A percentile compares a stretch with the other conserved stretches of the same genome.
phyloP scores from a whole-genome alignment of 23 tunicate species.

The Styela clava region DNA sequence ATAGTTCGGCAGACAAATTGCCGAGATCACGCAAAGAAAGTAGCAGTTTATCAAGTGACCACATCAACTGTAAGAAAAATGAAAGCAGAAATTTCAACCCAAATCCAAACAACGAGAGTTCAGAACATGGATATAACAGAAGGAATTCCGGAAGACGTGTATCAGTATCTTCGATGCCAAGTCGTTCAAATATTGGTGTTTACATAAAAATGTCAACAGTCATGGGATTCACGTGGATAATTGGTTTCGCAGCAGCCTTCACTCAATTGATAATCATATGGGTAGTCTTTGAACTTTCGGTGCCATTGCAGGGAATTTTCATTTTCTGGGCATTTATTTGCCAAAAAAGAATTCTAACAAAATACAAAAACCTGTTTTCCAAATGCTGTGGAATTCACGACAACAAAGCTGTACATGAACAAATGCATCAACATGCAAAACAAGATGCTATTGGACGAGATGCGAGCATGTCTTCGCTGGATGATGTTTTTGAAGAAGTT shows the following conservation, averaged over 20 bases:
- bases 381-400: not conserved
- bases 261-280: conserved; percentile 46
- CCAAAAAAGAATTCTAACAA: conserved; percentile 36
- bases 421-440: too few relatives aligned
- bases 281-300: conserved; percentile 77
- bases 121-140: not conserved
- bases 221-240: conserved; percentile 88
- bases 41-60: not conserved
- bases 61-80: not conserved
- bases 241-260: conserved; percentile 73
- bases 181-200: conserved; percentile 46
- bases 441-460: too few relatives aligned
- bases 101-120: not conserved
- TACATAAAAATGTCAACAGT: conserved; percentile 83
- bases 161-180: conserved; percentile 13
- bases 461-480: not conserved
- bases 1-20: not conserved
- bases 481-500: not conserved
- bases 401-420: too few relatives aligned
- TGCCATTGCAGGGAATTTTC: conserved; percentile 83
- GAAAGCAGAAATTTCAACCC: too few relatives aligned
- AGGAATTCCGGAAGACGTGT: not conserved
- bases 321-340: conserved; percentile 75
- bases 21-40: not conserved
- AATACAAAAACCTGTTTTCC: not conserved